These are phyloP conservation scores for Chloebia gouldiae DNA, from an alignment of 2,113 vertebrate species.

Conservation along the genomic window DNA sequence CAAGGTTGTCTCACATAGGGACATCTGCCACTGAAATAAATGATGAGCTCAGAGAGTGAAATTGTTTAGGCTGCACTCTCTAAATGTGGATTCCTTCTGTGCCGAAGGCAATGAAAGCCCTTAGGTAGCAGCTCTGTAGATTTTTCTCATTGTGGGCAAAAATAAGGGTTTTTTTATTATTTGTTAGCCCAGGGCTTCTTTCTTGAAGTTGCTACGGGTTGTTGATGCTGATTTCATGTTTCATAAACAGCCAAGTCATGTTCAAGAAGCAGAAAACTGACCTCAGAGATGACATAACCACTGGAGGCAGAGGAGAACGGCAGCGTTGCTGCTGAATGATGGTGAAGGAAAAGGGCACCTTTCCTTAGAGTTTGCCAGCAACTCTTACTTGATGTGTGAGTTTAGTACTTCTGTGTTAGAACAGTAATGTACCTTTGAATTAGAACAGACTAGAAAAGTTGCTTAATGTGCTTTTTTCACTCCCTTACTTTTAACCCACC, in stretches of 20 bases:
- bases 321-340: neutral
- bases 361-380: conserved; percentile 38
- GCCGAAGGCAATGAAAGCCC: conserved; percentile 67
- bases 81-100: conserved; percentile 48
- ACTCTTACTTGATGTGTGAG: conserved; percentile 42
- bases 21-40: conserved; percentile 53
- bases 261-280: conserved; percentile 57
- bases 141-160: conserved; percentile 52
- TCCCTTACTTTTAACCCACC: conserved; percentile 17
- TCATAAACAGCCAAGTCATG: conserved; percentile 56
- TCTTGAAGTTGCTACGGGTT: conserved; percentile 44
- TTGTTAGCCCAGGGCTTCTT: conserved; percentile 64
- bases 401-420: neutral
- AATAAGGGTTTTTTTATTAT: conserved; percentile 9
- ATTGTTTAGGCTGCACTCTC: conserved; percentile 57
- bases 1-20: conserved; percentile 16
- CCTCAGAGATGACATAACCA: conserved; percentile 51
- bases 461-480: neutral
- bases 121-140: conserved; percentile 62
- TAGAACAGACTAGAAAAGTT: conserved; percentile 23
- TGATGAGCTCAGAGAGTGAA: conserved; percentile 52
- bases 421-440: conserved; percentile 17
- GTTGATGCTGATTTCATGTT: conserved; percentile 59
- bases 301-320: neutral
- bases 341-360: conserved; percentile 53